A percentile compares a stretch with the other conserved stretches of the same genome.
phyloP scores from a whole-genome alignment of 2,113 vertebrate genomes.

The Tinamus guttatus region DNA sequence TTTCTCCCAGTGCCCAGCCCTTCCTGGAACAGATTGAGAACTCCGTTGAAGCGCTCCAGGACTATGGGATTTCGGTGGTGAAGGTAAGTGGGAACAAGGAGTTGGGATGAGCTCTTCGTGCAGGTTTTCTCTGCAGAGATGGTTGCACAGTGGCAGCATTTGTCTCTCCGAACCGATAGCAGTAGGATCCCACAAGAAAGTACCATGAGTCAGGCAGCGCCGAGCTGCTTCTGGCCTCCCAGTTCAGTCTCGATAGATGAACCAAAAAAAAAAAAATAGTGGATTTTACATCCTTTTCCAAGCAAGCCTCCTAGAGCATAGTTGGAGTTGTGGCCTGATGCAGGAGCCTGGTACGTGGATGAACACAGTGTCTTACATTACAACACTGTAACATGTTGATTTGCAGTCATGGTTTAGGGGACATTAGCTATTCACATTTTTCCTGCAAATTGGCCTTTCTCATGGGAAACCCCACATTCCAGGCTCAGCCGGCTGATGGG shows the following conservation, averaged over 20 bases:
- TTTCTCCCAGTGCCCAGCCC: conserved; percentile 75
- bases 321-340: not conserved
- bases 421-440: not conserved
- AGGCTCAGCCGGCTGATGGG: not conserved
- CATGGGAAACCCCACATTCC: not conserved
- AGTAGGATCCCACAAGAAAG: not conserved
- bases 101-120: fast-evolving
- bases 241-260: not conserved
- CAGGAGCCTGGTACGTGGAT: not conserved
- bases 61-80: conserved; percentile 89
- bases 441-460: not conserved
- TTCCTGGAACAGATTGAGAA: conserved; percentile 89
- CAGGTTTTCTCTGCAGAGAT: not conserved
- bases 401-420: not conserved
- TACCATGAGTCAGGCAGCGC: too few relatives aligned
- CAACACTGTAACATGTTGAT: not conserved
- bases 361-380: too few relatives aligned
- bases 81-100: conserved; percentile 78
- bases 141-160: not conserved
- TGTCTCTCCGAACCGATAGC: not conserved
- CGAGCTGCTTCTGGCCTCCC: not conserved
- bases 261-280: not conserved
- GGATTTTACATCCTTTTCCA: not conserved
- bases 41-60: conserved; percentile 84
- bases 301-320: not conserved